Percentiles rank a stretch among this genome's conserved stretches.
Conservation (phyloP, 2,888 invertebrate species). For the Odiellus spinosus region DNA sequence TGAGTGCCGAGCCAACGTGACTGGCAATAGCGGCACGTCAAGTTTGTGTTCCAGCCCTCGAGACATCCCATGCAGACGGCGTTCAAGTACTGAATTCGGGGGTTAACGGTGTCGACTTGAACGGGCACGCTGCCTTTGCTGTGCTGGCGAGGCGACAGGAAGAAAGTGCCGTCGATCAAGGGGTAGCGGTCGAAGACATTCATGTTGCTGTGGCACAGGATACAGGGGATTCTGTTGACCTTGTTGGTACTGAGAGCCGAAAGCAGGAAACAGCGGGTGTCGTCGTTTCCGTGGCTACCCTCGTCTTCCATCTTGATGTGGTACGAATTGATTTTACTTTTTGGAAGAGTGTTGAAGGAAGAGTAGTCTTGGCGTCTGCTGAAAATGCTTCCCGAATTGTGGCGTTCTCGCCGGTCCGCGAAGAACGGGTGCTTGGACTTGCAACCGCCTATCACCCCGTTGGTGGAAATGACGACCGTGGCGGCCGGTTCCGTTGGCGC, state of each 20-base stretch:
- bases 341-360: slow-evolving; percentile 81
- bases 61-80: slow-evolving; percentile 89
- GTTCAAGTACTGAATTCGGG: slow-evolving; percentile 65
- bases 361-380: slow-evolving; percentile 83
- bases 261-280: slow-evolving; percentile 86
- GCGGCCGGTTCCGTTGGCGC: slow-evolving; percentile 44
- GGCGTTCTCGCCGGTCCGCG: slow-evolving; percentile 16
- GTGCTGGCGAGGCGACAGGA: slow-evolving; percentile 85
- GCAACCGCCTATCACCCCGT: too few relatives aligned
- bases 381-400: slow-evolving; percentile 51
- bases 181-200: slow-evolving; percentile 93
- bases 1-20: slow-evolving; percentile 84
- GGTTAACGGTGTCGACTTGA: slow-evolving; percentile 63
- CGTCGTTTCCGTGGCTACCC: slow-evolving; percentile 95
- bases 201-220: slow-evolving; percentile 72
- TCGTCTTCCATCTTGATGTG: slow-evolving; percentile 99
- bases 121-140: slow-evolving; percentile 74
- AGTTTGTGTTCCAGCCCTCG: slow-evolving; percentile 50
- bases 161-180: slow-evolving; percentile 92
- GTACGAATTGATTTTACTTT: slow-evolving; percentile 93
- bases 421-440: slow-evolving; percentile 5
- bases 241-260: slow-evolving; percentile 84
- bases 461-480: background rate
- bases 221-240: slow-evolving; percentile 66
- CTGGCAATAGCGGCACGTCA: slow-evolving; percentile 68